Percentiles rank a stretch among this genome's conserved stretches.
Evolutionary conservation across 1,140 invertebrate genomes (phyloP).

Genomic region (Drosophila auraria): DNA sequence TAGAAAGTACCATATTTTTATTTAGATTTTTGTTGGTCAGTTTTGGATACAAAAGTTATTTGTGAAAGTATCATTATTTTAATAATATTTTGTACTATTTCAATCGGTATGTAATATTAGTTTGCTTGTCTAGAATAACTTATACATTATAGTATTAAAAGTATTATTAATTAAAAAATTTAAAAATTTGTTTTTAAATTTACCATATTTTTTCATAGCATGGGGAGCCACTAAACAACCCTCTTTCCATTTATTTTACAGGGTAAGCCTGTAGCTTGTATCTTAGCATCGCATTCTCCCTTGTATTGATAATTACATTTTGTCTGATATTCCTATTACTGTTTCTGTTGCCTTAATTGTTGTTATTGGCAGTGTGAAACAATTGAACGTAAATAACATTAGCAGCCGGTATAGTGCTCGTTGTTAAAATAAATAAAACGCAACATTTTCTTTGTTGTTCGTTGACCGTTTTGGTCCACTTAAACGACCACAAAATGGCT

Average conservation of each 20-base stretch:
- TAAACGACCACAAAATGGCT: background rate
- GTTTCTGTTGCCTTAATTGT: slow-evolving; percentile 10
- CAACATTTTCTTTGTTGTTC: slow-evolving; percentile 11
- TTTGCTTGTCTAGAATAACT: too few species aligned
- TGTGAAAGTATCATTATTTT: too few species aligned
- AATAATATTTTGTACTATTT: too few species aligned
- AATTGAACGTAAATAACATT: slow-evolving; percentile 35
- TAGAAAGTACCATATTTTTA: slow-evolving; percentile 2
- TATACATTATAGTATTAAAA: too few species aligned
- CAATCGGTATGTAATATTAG: too few species aligned
- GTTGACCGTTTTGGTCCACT: slow-evolving; percentile 4
- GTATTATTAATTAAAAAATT: too few species aligned
- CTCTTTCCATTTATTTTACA: background rate
- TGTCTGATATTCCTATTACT: background rate
- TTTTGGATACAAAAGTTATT: background rate
- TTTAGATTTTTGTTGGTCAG: background rate
- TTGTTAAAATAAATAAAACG: slow-evolving; percentile 23
- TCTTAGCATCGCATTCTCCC: background rate
- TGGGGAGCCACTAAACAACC: too few species aligned
- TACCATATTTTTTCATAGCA: too few species aligned
- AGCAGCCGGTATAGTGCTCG: background rate
- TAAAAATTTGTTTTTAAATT: too few species aligned
- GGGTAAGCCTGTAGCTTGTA: background rate
- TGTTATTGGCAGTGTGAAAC: slow-evolving; percentile 21
- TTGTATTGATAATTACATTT: slow-evolving; percentile 25